Percentiles rank a stretch among this genome's conserved stretches.
These are phyloP conservation scores for Pogonocherus hispidulus DNA, from an alignment of 2,888 invertebrate genomes.

Conservation along the genomic window DNA sequence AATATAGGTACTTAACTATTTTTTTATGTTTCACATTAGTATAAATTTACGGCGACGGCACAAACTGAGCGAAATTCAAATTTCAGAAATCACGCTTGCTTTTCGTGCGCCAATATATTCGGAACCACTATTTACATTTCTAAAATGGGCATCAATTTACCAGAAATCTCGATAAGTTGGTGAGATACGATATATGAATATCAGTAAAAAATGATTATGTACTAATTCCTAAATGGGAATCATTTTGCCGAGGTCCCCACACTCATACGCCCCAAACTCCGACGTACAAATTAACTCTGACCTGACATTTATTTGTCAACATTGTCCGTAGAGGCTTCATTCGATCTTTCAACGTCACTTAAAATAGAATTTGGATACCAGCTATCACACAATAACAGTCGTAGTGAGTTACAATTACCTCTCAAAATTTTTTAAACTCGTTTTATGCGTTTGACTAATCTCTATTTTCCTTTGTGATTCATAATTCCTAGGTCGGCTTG, in stretches of 20 bases:
- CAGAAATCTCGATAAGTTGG: background rate
- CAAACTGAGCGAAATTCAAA: background rate
- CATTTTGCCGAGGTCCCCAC: background rate
- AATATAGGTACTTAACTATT: too few species aligned
- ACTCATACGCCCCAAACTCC: background rate
- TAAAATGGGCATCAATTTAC: background rate
- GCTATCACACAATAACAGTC: conserved; percentile 4
- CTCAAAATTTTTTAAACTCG: background rate
- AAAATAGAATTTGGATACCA: conserved; percentile 17
- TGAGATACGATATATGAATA: background rate
- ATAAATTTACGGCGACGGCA: too few species aligned
- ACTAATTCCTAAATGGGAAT: background rate
- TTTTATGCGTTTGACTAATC: background rate
- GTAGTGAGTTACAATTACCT: background rate
- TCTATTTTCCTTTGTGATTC: background rate
- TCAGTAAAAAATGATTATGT: background rate
- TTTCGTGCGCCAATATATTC: background rate
- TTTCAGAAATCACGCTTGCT: background rate
- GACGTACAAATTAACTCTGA: conserved; percentile 20
- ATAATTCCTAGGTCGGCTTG: too few species aligned
- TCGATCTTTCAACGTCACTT: conserved; percentile 22
- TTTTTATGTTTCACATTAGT: too few species aligned
- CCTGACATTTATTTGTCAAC: conserved; percentile 27
- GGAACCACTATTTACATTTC: background rate
- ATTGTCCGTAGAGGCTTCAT: conserved; percentile 6